Conservation (phyloP, 2,797 vertebrate genomes). For the Gadopsis bispinosus region DNA sequence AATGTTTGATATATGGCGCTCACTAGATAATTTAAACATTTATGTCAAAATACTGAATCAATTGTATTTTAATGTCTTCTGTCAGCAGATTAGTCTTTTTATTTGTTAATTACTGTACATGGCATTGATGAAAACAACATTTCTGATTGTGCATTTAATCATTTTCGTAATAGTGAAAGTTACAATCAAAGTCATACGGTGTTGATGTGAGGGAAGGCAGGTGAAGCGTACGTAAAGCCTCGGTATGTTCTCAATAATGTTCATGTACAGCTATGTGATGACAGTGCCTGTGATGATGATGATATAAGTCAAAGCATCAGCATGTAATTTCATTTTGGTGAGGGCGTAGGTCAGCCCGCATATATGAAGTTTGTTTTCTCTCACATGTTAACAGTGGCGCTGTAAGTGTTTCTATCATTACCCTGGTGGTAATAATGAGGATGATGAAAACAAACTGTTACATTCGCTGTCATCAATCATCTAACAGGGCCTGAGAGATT, state of each 20-base stretch:
- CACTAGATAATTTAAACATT: too few species aligned
- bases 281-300: not conserved
- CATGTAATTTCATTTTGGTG: constrained; percentile 15
- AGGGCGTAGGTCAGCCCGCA: constrained; percentile 30
- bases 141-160: constrained; percentile 22
- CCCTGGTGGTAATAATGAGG: constrained; percentile 31
- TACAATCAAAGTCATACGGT: not conserved
- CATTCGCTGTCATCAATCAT: constrained; percentile 54
- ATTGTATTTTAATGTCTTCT: not conserved
- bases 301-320: constrained; percentile 12
- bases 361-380: constrained; percentile 2
- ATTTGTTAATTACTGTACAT: constrained; percentile 9
- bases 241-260: not conserved
- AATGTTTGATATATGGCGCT: too few species aligned
- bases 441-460: constrained; percentile 55
- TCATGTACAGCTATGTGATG: not conserved
- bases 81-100: not conserved
- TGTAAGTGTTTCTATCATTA: constrained; percentile 23
- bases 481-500: constrained; percentile 42
- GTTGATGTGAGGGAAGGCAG: not conserved
- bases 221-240: not conserved
- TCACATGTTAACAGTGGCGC: not conserved
- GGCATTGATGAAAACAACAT: constrained; percentile 11
- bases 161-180: constrained; percentile 16
- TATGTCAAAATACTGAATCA: not conserved